These are phyloP conservation scores for Mionectes macconnelli DNA, from an alignment of 2,113 vertebrate species.

Conservation along the genomic window DNA sequence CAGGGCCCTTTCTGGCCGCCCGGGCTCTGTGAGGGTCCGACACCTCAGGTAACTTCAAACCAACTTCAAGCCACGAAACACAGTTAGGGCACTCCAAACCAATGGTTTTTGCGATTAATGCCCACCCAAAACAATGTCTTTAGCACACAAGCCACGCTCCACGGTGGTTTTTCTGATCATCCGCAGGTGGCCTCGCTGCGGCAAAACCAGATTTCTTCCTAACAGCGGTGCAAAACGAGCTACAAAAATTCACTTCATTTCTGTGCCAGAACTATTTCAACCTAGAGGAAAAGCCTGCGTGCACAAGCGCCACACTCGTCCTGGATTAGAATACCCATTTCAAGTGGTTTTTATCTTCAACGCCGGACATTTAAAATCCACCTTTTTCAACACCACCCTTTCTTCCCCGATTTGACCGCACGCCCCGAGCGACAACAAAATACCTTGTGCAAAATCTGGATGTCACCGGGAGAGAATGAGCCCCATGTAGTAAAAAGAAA, in stretches of 20 bases:
- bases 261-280: not conserved
- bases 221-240: not conserved
- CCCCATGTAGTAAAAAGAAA: not conserved
- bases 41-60: no score
- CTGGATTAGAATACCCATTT: rapidly evolving
- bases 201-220: not conserved
- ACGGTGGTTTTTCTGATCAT: not conserved
- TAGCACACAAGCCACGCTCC: not conserved
- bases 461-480: not conserved
- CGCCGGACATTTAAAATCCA: not conserved
- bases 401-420: not conserved
- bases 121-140: not conserved
- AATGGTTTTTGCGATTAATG: not conserved
- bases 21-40: no score
- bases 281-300: not conserved
- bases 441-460: not conserved
- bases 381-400: rapidly evolving
- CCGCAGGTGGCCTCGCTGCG: no score
- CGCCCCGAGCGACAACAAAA: no score
- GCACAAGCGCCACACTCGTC: not conserved
- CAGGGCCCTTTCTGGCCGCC: no score
- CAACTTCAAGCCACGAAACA: not conserved
- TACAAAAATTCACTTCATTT: not conserved
- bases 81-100: not conserved
- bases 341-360: not conserved